Percentiles rank a stretch among this genome's conserved stretches.
These are phyloP conservation scores for Paradoxurus hermaphroditus DNA, from an alignment of 2,113 vertebrate genomes.

Conservation along the genomic window DNA sequence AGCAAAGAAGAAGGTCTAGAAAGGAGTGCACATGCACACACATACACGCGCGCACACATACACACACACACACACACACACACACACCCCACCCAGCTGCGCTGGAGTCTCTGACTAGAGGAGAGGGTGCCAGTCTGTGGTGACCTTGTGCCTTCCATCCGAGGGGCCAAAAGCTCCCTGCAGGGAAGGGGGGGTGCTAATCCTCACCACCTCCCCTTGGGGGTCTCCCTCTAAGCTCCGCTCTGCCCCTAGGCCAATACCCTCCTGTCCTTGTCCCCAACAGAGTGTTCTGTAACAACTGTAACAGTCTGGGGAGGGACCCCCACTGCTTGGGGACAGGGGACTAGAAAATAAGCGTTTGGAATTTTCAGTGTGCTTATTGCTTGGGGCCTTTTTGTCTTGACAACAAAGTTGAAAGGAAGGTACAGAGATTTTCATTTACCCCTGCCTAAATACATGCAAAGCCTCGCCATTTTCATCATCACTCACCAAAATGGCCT, in stretches of 20 bases:
- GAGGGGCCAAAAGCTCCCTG: background rate
- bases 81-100: background rate
- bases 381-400: background rate
- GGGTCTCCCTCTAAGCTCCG: background rate
- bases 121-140: background rate
- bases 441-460: background rate
- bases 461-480: background rate
- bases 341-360: background rate
- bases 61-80: accelerated
- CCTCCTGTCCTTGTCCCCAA: background rate
- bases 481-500: background rate
- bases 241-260: background rate
- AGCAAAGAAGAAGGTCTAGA: background rate
- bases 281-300: background rate
- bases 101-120: background rate
- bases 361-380: background rate
- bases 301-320: background rate
- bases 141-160: background rate
- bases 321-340: background rate
- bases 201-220: background rate
- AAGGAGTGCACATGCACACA: background rate
- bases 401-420: background rate
- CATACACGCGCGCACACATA: no score
- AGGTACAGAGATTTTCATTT: background rate
- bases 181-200: background rate